Evolutionary conservation across 1,140 invertebrate genomes (phyloP).

Genomic region (Cotesia chilonis): DNA sequence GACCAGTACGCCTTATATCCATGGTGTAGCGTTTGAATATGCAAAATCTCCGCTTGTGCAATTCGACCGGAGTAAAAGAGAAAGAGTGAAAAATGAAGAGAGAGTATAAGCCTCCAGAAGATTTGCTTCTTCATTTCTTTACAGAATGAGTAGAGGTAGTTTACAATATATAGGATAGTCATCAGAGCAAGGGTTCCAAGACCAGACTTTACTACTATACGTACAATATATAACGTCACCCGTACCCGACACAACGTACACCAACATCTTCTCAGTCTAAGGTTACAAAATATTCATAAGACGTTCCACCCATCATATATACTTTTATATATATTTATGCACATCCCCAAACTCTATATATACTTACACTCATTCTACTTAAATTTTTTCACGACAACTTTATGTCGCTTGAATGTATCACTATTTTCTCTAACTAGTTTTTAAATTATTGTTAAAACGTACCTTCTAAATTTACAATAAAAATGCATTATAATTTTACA

Average conservation of each 20-base stretch:
- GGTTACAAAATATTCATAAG: constrained; percentile 13
- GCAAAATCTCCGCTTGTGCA: constrained; percentile 31
- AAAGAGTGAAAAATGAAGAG: too few species aligned
- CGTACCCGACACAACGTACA: too few species aligned
- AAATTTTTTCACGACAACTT: too few species aligned
- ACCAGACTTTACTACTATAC: neutral
- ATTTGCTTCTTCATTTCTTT: constrained; percentile 14
- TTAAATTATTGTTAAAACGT: too few species aligned
- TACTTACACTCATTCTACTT: too few species aligned
- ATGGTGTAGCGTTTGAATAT: constrained; percentile 37
- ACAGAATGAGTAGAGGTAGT: constrained; percentile 15
- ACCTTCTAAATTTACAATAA: too few species aligned
- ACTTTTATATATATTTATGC: neutral
- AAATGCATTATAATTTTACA: too few species aligned
- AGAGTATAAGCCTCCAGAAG: neutral
- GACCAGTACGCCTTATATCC: neutral
- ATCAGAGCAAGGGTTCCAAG: too few species aligned
- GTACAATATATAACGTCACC: too few species aligned
- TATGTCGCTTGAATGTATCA: neutral
- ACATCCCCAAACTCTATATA: neutral
- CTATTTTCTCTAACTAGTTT: too few species aligned
- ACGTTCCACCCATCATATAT: neutral
- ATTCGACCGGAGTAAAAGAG: neutral
- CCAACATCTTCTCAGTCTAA: too few species aligned
- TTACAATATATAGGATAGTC: constrained; percentile 8